Base-by-base conservation (phyloP, 2,888 invertebrate genomes). In the Gandaritis pyraliata region DNA sequence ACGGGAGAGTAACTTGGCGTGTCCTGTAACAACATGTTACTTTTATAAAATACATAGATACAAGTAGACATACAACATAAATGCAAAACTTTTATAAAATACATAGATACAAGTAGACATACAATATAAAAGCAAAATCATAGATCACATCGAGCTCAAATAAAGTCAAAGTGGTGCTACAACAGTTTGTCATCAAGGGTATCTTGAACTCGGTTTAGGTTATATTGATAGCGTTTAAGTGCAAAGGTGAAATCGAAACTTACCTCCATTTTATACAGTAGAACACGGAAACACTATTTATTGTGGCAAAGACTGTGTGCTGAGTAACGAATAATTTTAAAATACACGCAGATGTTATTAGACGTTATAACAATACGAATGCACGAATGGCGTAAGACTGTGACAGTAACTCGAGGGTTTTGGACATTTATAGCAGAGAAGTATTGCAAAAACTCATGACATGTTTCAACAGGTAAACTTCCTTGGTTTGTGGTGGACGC, bases 131-230 rank as follows among this genome's bases (percentile, higher is more conserved):
- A n/a, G n/a, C n/a, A n/a, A 36, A 36, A 36, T 10, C 7, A 36
- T 36, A 10, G 36, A 36, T 36, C 36, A 36, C 36, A 36, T 36
- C 10, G 52, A 67, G 58, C 29, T 57, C 61, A 53, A 56, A 47
- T 49, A 36, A 36, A 36, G 36, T 36, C 36, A 36, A 36, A 36
- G 36, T 36, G 7, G 36, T 11, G 36, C 36, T 36, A 36, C 36
- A 36, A 36, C 36, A 36, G 11, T 36, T 36, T 36, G 36, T 36
- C 36, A 36, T 36, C 36, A 36, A 36, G 36, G 36, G 36, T 36
- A 36, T 36, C 36, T 36, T 36, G 36, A 36, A 36, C 36, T 36
- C 36, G 36, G 36, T 36, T 36, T 36, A 36, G 36, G 8, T 36
- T 36, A 36, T 36, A 36, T 36, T 36, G 36, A 36, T 36, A 36